These are phyloP conservation scores for Muntiacus reevesi DNA, from an alignment of 2,113 vertebrate genomes.

Conservation along the genomic window DNA sequence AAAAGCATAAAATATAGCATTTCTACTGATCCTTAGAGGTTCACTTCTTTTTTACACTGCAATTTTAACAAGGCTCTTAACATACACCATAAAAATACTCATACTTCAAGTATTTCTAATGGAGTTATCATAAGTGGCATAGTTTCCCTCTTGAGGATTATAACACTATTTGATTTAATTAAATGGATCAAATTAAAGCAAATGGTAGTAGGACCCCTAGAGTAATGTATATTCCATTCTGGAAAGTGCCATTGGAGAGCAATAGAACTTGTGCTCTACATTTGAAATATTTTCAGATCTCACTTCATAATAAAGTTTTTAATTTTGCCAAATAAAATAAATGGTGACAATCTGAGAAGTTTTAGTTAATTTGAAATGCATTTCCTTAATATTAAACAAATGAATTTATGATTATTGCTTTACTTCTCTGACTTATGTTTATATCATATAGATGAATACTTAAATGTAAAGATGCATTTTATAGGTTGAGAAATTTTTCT, in stretches of 20 bases:
- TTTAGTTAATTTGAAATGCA: neutral
- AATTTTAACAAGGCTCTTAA: constrained; percentile 67
- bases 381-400: neutral
- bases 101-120: constrained; percentile 77
- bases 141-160: constrained; percentile 62
- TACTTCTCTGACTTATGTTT: neutral
- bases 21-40: neutral
- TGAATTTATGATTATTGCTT: neutral
- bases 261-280: neutral
- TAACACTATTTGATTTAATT: constrained; percentile 79
- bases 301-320: neutral
- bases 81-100: constrained; percentile 41
- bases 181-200: constrained; percentile 79
- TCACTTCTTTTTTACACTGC: neutral
- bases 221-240: constrained; percentile 67
- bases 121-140: constrained; percentile 70
- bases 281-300: constrained; percentile 29
- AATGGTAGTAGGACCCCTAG: constrained; percentile 67
- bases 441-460: neutral
- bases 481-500: neutral
- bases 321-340: neutral
- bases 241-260: neutral
- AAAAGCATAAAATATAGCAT: neutral
- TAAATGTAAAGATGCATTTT: neutral
- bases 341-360: neutral